Evolutionary conservation across 64 coral and sea anemone genomes (phyloP).

Genomic region (Hydrozoanthus tunicans): DNA sequence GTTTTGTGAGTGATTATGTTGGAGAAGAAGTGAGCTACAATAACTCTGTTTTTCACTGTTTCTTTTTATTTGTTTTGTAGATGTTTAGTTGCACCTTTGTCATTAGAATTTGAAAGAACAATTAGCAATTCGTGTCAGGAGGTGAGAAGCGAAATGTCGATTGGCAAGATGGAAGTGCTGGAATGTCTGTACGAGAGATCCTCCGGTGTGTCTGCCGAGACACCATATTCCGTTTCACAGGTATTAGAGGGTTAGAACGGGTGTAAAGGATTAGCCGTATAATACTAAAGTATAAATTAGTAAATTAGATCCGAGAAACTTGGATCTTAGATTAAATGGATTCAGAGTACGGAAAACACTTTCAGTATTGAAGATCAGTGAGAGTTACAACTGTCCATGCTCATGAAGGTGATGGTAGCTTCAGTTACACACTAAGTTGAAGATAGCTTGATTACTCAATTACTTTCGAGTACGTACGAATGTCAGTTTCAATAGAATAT

Average conservation of each 20-base stretch:
- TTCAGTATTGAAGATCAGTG: too few relatives aligned
- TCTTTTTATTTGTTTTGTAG: conserved; percentile 36
- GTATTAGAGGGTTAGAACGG: conserved; percentile 11
- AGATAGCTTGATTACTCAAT: too few relatives aligned
- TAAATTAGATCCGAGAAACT: too few relatives aligned
- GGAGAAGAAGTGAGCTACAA: conserved; percentile 9
- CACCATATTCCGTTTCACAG: conserved; percentile 72
- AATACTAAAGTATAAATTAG: too few relatives aligned
- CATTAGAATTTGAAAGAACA: conserved; percentile 75
- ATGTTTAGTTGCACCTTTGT: conserved; percentile 83
- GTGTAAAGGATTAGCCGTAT: too few relatives aligned
- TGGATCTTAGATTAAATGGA: too few relatives aligned
- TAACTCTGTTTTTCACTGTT: background rate
- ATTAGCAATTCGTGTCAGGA: conserved; percentile 68
- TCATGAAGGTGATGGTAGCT: too few relatives aligned
- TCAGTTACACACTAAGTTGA: too few relatives aligned
- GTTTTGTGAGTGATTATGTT: conserved; percentile 5
- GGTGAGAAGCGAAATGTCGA: conserved; percentile 76
- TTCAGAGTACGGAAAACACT: too few relatives aligned
- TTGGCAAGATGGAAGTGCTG: conserved; percentile 73
- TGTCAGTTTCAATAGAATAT: too few relatives aligned
- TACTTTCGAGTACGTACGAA: too few relatives aligned
- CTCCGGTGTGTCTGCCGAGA: conserved; percentile 32
- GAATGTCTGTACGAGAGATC: conserved; percentile 87
- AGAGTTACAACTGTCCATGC: too few relatives aligned